Conservation (phyloP, 2,888 invertebrate genomes). For the Adela reaumurella region DNA sequence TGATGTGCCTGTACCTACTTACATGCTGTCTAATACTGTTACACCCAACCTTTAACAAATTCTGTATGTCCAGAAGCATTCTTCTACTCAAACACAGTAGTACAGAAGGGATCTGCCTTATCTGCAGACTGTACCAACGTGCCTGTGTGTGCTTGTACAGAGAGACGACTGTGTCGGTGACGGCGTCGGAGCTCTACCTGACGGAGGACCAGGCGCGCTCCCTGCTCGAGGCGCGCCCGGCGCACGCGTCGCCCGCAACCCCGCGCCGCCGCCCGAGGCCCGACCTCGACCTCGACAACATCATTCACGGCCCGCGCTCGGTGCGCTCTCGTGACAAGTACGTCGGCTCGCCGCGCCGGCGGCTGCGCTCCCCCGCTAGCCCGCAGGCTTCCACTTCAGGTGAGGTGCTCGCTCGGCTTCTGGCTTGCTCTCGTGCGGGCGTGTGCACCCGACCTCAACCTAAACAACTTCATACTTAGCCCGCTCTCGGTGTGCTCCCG, state of each 20-base stretch:
- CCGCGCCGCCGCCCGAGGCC: conserved; percentile 35
- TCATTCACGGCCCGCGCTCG: conserved; percentile 45
- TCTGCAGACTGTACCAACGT: too few species aligned
- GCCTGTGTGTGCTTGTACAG: conserved; percentile 23
- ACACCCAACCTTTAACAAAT: too few species aligned
- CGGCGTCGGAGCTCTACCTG: conserved; percentile 50
- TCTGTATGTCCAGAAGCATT: too few species aligned
- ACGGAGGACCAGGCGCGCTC: conserved; percentile 54
- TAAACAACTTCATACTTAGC: too few species aligned
- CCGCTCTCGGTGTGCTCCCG: too few species aligned
- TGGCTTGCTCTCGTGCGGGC: conserved; percentile 13
- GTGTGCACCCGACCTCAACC: too few species aligned
- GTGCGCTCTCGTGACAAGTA: conserved; percentile 30
- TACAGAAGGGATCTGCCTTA: too few species aligned
- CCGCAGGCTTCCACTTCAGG: conserved; percentile 52
- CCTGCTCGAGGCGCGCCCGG: conserved; percentile 20
- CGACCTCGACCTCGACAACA: conserved; percentile 45
- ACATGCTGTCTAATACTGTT: too few species aligned
- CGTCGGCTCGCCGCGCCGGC: conserved; percentile 8
- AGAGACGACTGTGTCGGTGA: conserved; percentile 46
- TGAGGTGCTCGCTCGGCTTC: conserved; percentile 10
- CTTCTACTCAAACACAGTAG: too few species aligned
- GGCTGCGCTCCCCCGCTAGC: conserved; percentile 42
- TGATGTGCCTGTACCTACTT: too few species aligned
- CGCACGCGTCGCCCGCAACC: conserved; percentile 32